Evolutionary conservation across 1,140 invertebrate species (phyloP).

Genomic region (Aphelenchoides avenae): DNA sequence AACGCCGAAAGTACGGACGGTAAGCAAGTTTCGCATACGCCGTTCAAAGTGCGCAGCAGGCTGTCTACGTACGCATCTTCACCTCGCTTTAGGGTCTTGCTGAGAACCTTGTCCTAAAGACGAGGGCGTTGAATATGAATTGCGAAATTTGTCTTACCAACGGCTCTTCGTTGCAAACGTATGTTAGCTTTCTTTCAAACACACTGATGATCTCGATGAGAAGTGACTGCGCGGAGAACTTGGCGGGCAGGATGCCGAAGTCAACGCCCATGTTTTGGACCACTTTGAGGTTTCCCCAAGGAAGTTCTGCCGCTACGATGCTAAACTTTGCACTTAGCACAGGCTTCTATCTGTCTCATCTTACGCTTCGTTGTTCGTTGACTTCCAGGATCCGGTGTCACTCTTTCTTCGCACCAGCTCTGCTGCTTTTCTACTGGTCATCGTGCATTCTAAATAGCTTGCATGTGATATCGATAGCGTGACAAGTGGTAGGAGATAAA

Average conservation of each 20-base stretch:
- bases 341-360: neutral
- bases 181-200: constrained; percentile 48
- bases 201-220: constrained; percentile 47
- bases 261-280: constrained; percentile 37
- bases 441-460: no score
- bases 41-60: constrained; percentile 43
- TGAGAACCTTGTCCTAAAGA: constrained; percentile 52
- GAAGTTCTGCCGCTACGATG: constrained; percentile 44
- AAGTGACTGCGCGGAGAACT: constrained; percentile 41
- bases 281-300: constrained; percentile 46
- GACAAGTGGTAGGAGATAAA: no score
- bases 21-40: constrained; percentile 78
- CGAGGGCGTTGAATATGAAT: constrained; percentile 6
- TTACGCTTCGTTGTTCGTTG: constrained; percentile 10
- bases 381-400: constrained; percentile 1
- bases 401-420: constrained; percentile 10
- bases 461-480: no score
- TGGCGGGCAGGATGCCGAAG: constrained; percentile 30
- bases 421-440: no score
- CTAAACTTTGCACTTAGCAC: constrained; percentile 21
- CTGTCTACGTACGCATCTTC: constrained; percentile 57
- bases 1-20: constrained; percentile 87
- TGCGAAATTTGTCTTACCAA: constrained; percentile 28
- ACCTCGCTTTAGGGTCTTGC: constrained; percentile 49
- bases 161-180: constrained; percentile 46